Percentiles rank a stretch among this genome's conserved stretches.
phyloP scores from a whole-genome alignment of 2,113 vertebrate species.

The Paratilapia polleni region DNA sequence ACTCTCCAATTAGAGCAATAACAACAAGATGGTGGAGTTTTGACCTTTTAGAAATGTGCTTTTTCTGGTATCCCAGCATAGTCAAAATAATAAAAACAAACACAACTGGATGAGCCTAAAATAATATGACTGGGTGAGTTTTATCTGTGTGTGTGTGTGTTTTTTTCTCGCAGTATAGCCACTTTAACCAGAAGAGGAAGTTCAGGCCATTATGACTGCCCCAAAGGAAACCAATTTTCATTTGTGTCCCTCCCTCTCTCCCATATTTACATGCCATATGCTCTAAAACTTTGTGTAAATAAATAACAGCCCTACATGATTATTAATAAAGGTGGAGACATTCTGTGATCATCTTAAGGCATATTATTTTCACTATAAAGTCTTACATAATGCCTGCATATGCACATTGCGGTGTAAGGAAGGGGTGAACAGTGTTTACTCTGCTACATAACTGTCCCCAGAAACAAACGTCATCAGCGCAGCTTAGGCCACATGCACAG shows the following conservation, averaged over 20 bases:
- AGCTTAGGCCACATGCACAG: background rate
- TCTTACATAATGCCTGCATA: background rate
- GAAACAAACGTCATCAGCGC: background rate
- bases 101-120: background rate
- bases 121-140: background rate
- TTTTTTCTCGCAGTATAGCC: conserved; percentile 5
- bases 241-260: background rate
- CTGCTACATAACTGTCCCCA: background rate
- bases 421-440: background rate
- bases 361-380: background rate
- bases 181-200: conserved; percentile 51
- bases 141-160: background rate
- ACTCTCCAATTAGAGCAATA: conserved; percentile 42
- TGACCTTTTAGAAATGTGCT: background rate
- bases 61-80: background rate
- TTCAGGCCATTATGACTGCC: conserved; percentile 24
- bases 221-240: conserved; percentile 48
- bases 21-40: conserved; percentile 8
- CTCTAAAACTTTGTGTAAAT: background rate
- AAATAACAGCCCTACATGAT: background rate
- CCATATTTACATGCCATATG: background rate
- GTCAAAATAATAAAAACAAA: background rate
- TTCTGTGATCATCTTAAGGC: background rate
- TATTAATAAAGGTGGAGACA: background rate
- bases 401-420: background rate